Percentiles rank a stretch among this genome's conserved stretches.
Conservation (phyloP, 2,888 invertebrate species). For the Peribatodes rhomboidaria region DNA sequence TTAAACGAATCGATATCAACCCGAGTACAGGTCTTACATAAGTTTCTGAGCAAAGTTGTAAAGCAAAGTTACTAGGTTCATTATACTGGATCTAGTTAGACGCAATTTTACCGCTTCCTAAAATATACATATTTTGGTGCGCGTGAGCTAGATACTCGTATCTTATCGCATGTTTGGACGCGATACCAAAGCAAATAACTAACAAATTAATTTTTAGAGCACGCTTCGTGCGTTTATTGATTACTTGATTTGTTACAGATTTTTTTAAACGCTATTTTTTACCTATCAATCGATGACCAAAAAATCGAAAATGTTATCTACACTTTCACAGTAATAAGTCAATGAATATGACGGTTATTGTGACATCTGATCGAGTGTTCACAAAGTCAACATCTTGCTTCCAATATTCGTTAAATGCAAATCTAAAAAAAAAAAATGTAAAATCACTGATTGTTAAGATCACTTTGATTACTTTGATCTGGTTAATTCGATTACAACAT, state of each 20-base stretch:
- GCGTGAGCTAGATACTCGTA: slow-evolving; percentile 33
- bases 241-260: background rate
- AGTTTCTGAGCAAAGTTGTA: slow-evolving; percentile 6
- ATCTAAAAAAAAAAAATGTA: too few relatives aligned
- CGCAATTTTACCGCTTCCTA: slow-evolving; percentile 41
- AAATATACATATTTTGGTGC: slow-evolving; percentile 23
- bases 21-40: slow-evolving; percentile 2
- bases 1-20: slow-evolving; percentile 20
- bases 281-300: background rate
- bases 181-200: slow-evolving; percentile 31
- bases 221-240: slow-evolving; percentile 21
- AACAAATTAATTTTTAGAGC: slow-evolving; percentile 33
- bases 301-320: too few relatives aligned
- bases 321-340: background rate
- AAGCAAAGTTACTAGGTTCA: background rate
- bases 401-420: background rate
- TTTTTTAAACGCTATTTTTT: background rate
- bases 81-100: slow-evolving; percentile 27
- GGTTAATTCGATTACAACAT: background rate
- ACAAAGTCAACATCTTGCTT: slow-evolving; percentile 1
- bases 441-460: background rate
- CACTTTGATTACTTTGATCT: background rate
- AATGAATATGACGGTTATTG: background rate
- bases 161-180: slow-evolving; percentile 41
- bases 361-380: background rate